Base-by-base conservation (phyloP, 2,888 invertebrate genomes). In the Xylota segnis region DNA sequence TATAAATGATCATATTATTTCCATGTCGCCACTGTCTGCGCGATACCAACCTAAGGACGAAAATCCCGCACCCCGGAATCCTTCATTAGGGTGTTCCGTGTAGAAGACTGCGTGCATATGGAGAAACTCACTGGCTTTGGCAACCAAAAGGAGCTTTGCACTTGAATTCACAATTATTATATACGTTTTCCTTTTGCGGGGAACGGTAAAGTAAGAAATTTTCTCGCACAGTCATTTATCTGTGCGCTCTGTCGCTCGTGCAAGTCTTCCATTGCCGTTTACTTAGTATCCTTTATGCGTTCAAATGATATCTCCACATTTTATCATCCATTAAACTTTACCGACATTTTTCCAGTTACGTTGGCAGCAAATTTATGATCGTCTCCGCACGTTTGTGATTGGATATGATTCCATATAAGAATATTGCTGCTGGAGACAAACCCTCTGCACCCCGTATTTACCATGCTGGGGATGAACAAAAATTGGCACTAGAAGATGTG, bases 261-360 rank as follows among this genome's bases (percentile, higher is more conserved):
- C 32, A 63, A 50, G 34, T 27, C 45, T 14, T 5, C 16, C 61
- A 68, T 32, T 29, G 29, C 59, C 50, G 40, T 63, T 63, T 65
- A 56, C 29, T 70, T 32, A 65, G 32, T 76, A 70, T 68, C 37
- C 74, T 37, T 37, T 75, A 47, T 76, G 47, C 68, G 65, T 68
- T 63, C 79, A 56, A 79, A 75, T 84, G 65, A 70, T 84, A 76
- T 81, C 75, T 84, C 58, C 59, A 81, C 75, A 81, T 81, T 84
- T 84, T 84, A 81, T 84, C 75, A 84, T 84, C 81, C 81, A 84
- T 84, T 84, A 79, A 84, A 84, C 84, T 81, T 81, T 81, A 81
- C 84, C 81, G 84, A 81, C 81, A 84, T 84, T 84, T 84, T 84
- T 84, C 84, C 81, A 84, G 84, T 81, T 84, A 59, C 34, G 84